Percentiles rank a stretch among this genome's conserved stretches.
Conservation (phyloP, 2,888 invertebrate genomes). For the Monochamus alternatus region DNA sequence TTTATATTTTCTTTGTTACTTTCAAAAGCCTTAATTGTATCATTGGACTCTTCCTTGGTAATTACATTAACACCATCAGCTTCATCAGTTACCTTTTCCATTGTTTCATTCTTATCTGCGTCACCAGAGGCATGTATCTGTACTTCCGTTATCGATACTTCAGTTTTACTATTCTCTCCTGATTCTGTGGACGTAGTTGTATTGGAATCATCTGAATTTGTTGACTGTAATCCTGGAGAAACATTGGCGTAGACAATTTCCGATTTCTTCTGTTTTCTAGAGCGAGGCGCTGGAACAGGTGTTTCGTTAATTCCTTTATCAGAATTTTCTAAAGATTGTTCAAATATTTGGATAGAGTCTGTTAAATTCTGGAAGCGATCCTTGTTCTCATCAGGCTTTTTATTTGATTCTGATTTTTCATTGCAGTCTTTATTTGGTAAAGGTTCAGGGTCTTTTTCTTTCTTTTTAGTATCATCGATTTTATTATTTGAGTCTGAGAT, state of each 20-base stretch:
- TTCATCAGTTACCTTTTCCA: constrained; percentile 1
- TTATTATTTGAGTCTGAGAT: constrained; percentile 24
- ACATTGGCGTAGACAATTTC: constrained; percentile 65
- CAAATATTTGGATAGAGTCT: constrained; percentile 79
- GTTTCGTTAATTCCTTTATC: constrained; percentile 59
- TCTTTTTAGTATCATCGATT: neutral
- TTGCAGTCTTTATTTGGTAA: constrained; percentile 33
- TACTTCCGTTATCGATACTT: constrained; percentile 62
- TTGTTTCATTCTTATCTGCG: constrained; percentile 6
- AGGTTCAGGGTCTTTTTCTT: neutral
- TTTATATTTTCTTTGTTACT: constrained; percentile 7
- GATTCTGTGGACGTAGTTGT: constrained; percentile 61
- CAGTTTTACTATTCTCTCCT: constrained; percentile 55
- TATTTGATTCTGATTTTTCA: constrained; percentile 40
- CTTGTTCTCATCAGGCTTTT: constrained; percentile 57
- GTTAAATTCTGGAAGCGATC: constrained; percentile 78
- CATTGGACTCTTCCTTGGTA: no score
- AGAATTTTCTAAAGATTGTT: constrained; percentile 69
- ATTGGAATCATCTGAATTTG: constrained; percentile 39
- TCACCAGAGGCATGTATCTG: constrained; percentile 59
- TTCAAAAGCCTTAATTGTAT: neutral
- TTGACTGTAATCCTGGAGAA: constrained; percentile 54
- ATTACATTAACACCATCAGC: neutral
- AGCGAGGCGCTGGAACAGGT: constrained; percentile 76
- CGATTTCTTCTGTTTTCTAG: constrained; percentile 61